Evolutionary conservation across 2,888 invertebrate species (phyloP).

Genomic region (Stenurella melanura): DNA sequence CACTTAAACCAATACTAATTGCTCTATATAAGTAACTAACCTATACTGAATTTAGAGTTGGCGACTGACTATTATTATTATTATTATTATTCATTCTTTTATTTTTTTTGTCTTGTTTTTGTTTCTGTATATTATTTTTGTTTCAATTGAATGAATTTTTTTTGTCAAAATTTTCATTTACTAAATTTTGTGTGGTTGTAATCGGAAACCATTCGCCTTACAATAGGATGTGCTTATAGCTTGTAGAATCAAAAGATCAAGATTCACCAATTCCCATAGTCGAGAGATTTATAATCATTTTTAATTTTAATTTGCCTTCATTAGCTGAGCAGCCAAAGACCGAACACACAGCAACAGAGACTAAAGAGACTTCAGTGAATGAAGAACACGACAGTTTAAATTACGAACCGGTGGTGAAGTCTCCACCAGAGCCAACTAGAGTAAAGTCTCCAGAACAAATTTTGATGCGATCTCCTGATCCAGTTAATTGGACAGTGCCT

Average conservation of each 20-base stretch:
- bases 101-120: not conserved
- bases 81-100: not conserved
- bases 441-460: slow-evolving; percentile 95
- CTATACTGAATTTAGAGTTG: too few species aligned
- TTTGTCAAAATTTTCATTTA: too few species aligned
- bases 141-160: not conserved
- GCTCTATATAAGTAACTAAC: too few species aligned
- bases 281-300: not conserved
- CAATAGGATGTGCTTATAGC: slow-evolving; percentile 34
- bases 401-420: slow-evolving; percentile 88
- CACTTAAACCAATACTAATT: too few species aligned
- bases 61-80: too few species aligned
- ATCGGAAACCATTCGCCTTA: not conserved
- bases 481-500: slow-evolving; percentile 96
- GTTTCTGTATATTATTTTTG: not conserved
- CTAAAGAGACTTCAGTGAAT: slow-evolving; percentile 71
- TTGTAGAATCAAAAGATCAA: slow-evolving; percentile 22
- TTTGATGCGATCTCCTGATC: slow-evolving; percentile 94
- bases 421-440: slow-evolving; percentile 93
- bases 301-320: slow-evolving; percentile 19
- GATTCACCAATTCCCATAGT: not conserved
- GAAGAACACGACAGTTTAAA: slow-evolving; percentile 71
- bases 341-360: slow-evolving; percentile 57
- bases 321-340: slow-evolving; percentile 68
- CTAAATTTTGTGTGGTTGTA: too few species aligned